Conservation (phyloP, 2,888 invertebrate genomes). For the Philonicus albiceps region DNA sequence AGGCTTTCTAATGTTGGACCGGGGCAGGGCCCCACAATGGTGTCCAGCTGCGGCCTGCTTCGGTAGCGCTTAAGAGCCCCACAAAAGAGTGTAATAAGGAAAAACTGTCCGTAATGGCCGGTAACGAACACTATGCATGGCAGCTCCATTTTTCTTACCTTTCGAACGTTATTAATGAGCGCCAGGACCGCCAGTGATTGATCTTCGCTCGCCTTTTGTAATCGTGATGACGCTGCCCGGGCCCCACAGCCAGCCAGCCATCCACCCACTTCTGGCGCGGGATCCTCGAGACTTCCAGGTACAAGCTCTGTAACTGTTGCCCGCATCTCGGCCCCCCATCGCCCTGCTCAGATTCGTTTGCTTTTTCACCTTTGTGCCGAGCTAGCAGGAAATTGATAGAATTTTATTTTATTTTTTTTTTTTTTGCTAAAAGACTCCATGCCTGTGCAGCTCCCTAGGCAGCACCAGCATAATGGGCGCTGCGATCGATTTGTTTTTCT, state of each 20-base stretch:
- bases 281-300: not conserved
- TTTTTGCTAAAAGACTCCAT: not conserved
- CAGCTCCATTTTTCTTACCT: slow-evolving; percentile 27
- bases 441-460: not conserved
- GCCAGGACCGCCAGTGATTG: slow-evolving; percentile 9
- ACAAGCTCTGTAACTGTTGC: not conserved
- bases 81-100: not conserved
- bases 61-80: not conserved
- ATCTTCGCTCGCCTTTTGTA: not conserved
- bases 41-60: not conserved
- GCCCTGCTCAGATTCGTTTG: not conserved
- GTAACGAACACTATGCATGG: slow-evolving; percentile 15
- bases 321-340: not conserved
- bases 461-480: not conserved
- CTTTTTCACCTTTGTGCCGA: not conserved
- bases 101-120: slow-evolving; percentile 11
- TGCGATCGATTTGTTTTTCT: not conserved
- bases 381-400: not conserved
- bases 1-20: not conserved
- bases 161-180: slow-evolving; percentile 21
- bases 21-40: not conserved
- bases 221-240: not conserved
- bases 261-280: not conserved
- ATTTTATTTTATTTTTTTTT: not conserved
- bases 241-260: not conserved